phyloP scores from a whole-genome alignment of 2,113 vertebrate genomes.

The Hassar affinis region DNA sequence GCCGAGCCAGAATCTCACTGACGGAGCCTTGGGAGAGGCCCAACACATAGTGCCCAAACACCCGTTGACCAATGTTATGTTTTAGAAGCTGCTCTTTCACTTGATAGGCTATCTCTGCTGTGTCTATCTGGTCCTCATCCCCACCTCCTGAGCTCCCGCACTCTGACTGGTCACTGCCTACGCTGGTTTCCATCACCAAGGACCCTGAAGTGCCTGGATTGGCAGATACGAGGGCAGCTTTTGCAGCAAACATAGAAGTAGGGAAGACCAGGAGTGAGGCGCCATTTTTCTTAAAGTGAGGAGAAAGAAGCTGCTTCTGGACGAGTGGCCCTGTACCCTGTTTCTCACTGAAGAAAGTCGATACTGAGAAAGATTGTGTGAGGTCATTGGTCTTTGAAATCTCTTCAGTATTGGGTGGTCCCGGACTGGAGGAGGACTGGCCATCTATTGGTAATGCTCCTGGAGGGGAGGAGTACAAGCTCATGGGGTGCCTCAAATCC shows the following conservation, averaged over 20 bases:
- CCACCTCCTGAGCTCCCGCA: slow-evolving; percentile 65
- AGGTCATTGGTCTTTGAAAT: slow-evolving; percentile 67
- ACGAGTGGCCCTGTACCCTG: slow-evolving; percentile 74
- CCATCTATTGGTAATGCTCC: slow-evolving; percentile 69
- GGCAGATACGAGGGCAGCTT: slow-evolving; percentile 72
- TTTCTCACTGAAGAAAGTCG: slow-evolving; percentile 77
- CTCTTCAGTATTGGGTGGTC: slow-evolving; percentile 66
- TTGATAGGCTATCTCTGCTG: slow-evolving; percentile 94
- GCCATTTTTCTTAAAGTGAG: slow-evolving; percentile 83
- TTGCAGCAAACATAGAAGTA: slow-evolving; percentile 80
- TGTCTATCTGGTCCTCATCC: slow-evolving; percentile 93
- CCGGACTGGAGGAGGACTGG: slow-evolving; percentile 74
- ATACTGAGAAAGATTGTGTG: slow-evolving; percentile 79
- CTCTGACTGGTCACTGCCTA: slow-evolving; percentile 79
- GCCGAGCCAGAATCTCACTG: slow-evolving; percentile 95
- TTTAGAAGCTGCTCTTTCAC: slow-evolving; percentile 98
- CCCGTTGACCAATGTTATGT: slow-evolving; percentile 96
- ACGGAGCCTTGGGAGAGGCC: slow-evolving; percentile 96
- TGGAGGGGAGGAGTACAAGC: slow-evolving; percentile 79
- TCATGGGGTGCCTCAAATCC: slow-evolving; percentile 73
- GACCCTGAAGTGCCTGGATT: slow-evolving; percentile 59
- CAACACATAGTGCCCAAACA: slow-evolving; percentile 96
- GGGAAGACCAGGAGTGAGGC: slow-evolving; percentile 73
- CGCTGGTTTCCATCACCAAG: slow-evolving; percentile 65
- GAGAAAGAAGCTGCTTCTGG: slow-evolving; percentile 79